phyloP scores from a whole-genome alignment of 2,888 invertebrate genomes.

The Coenonympha glycerion region DNA sequence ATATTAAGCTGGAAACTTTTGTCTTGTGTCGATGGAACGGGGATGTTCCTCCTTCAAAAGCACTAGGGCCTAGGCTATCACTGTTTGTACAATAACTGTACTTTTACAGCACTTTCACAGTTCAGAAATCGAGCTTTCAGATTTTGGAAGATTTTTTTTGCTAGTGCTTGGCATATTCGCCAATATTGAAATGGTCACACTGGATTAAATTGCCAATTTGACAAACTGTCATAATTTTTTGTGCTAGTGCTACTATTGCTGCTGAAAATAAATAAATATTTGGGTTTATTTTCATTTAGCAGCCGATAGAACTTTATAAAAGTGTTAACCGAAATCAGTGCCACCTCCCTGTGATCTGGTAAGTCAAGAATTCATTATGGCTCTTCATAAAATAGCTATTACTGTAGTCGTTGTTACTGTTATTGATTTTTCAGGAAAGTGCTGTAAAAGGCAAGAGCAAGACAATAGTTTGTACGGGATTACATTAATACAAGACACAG shows the following conservation, averaged over 20 bases:
- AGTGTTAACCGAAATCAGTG: constrained; percentile 11
- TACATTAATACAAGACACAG: background rate
- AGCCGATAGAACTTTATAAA: background rate
- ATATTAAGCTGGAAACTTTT: too few species aligned
- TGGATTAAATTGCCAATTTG: background rate
- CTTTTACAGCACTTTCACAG: too few species aligned
- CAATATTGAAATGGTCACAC: too few species aligned
- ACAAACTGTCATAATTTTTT: constrained; percentile 14
- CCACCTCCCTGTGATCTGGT: constrained; percentile 42
- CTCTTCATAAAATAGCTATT: constrained; percentile 27
- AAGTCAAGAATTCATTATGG: constrained; percentile 26
- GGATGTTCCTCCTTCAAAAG: too few species aligned
- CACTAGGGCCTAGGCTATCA: too few species aligned
- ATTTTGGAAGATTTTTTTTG: too few species aligned
- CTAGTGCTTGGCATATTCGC: too few species aligned
- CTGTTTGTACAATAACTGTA: too few species aligned
- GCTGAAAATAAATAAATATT: constrained; percentile 21
- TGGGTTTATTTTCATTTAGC: constrained; percentile 1
- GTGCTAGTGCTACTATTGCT: constrained; percentile 9
- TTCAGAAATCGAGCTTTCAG: too few species aligned
- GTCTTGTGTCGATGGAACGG: too few species aligned
- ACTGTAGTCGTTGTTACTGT: constrained; percentile 31
- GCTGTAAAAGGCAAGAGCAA: constrained; percentile 27
- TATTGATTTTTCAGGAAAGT: constrained; percentile 44
- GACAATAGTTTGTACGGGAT: background rate